Evolutionary conservation across 2,113 vertebrate species (phyloP).

Genomic region (Felis catus): DNA sequence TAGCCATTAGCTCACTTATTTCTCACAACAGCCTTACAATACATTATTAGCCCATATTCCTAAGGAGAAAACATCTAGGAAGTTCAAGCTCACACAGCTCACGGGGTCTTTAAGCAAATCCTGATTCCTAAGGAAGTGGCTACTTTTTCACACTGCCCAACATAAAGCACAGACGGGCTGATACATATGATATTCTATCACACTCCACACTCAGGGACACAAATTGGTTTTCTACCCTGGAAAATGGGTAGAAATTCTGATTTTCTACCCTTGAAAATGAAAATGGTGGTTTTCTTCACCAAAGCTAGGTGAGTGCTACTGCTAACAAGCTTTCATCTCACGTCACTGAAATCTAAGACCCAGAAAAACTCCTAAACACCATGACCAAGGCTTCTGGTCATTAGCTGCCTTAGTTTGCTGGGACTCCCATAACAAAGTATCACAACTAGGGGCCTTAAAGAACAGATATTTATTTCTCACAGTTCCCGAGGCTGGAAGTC

Average conservation of each 20-base stretch:
- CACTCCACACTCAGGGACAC: background rate
- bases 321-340: background rate
- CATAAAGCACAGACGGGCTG: background rate
- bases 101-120: background rate
- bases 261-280: background rate
- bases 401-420: background rate
- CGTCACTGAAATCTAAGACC: background rate
- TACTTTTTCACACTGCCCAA: background rate
- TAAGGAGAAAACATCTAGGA: background rate
- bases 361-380: background rate
- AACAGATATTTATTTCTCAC: background rate
- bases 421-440: background rate
- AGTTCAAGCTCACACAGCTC: background rate
- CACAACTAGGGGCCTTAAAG: background rate
- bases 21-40: background rate
- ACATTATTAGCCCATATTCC: background rate
- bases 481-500: background rate
- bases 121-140: background rate
- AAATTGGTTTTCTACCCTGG: background rate
- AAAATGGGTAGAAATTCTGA: background rate
- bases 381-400: background rate
- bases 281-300: background rate
- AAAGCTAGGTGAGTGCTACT: background rate
- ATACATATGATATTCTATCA: background rate
- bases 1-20: background rate